phyloP scores from a whole-genome alignment of 1,140 invertebrate species.

The Tetragnatha versicolor region DNA sequence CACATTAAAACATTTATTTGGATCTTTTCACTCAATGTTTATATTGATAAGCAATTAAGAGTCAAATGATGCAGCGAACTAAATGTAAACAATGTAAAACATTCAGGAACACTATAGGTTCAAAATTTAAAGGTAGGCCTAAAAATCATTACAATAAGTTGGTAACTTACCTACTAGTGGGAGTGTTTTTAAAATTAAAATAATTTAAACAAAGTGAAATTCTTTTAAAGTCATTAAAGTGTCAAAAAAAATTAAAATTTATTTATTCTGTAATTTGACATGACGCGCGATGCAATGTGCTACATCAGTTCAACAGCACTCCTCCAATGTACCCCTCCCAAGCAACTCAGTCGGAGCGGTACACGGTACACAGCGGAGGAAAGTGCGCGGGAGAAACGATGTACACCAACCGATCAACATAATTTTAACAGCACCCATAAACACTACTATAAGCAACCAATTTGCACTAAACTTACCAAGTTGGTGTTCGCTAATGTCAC shows the following conservation, averaged over 20 bases:
- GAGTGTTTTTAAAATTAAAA: neutral
- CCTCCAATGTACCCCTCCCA: conserved; percentile 6
- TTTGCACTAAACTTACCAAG: neutral
- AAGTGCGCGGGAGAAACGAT: conserved; percentile 38
- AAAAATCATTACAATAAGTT: neutral
- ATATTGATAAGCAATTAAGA: too few species aligned
- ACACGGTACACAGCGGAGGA: conserved; percentile 32
- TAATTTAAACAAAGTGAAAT: neutral
- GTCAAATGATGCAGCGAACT: too few species aligned
- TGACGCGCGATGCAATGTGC: neutral
- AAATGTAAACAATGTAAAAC: too few species aligned
- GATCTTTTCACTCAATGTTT: too few species aligned
- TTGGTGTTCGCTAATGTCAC: neutral
- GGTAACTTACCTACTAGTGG: neutral
- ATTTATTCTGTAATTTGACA: neutral
- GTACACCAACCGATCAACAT: neutral
- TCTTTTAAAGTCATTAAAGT: neutral
- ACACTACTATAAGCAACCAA: neutral
- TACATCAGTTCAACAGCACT: neutral
- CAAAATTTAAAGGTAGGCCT: too few species aligned
- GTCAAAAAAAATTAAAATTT: neutral
- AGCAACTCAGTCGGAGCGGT: conserved; percentile 21
- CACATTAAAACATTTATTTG: too few species aligned
- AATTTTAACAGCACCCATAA: neutral
- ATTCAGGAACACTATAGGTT: too few species aligned